Conservation (phyloP, 2,888 invertebrate genomes). For the Protophormia terraenovae region DNA sequence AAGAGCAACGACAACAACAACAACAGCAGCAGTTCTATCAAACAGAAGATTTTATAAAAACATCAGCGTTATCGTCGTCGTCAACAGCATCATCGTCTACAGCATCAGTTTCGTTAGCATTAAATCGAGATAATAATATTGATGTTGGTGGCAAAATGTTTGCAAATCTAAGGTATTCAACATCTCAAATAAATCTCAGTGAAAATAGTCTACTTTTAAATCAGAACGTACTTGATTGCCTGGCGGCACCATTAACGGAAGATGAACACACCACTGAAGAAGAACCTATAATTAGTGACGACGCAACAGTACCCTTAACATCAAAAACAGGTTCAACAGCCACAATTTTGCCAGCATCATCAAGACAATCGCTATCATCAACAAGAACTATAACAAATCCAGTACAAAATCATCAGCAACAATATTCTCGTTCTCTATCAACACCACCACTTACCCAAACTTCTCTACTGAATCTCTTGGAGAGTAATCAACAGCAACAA, state of each 20-base stretch:
- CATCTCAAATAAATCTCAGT: conserved; percentile 78
- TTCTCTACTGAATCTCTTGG: conserved; percentile 46
- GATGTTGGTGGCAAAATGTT: conserved; percentile 73
- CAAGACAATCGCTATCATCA: conserved; percentile 37
- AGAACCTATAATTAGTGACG: conserved; percentile 71
- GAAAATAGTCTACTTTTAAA: conserved; percentile 77
- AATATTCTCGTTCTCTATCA: conserved; percentile 57
- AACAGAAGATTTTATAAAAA: conserved; percentile 58
- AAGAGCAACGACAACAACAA: conserved; percentile 59
- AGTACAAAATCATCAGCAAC: conserved; percentile 37
- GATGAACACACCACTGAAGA: conserved; percentile 60
- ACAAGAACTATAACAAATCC: conserved; percentile 14
- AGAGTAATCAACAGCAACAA: conserved; percentile 39
- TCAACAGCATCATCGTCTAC: conserved; percentile 49
- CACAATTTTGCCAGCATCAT: conserved; percentile 62
- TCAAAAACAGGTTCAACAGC: conserved; percentile 60
- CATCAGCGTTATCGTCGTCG: conserved; percentile 65
- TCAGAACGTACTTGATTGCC: conserved; percentile 73
- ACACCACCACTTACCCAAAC: conserved; percentile 49
- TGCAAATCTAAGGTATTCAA: conserved; percentile 78
- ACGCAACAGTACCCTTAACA: conserved; percentile 68
- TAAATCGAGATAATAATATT: conserved; percentile 42
- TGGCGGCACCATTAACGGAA: conserved; percentile 40
- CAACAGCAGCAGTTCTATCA: conserved; percentile 47
- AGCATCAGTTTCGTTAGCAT: conserved; percentile 49